Evolutionary conservation across 2,797 vertebrate species (phyloP).

Genomic region (Heterohyrax brucei): DNA sequence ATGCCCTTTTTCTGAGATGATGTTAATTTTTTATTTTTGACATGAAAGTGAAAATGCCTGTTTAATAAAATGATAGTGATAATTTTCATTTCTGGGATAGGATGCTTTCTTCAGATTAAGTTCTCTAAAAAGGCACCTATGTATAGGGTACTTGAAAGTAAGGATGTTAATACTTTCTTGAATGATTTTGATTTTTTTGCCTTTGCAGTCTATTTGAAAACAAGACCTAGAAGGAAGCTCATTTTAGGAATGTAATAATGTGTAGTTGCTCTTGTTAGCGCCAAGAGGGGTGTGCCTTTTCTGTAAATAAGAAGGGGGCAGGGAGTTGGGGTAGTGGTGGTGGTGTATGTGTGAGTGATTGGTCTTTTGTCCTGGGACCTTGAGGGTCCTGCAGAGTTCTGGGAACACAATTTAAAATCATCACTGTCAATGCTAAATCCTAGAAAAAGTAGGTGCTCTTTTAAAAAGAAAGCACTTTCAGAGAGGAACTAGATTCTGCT

Average conservation of each 20-base stretch:
- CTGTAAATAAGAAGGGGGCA: not conserved
- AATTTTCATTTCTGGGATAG: not conserved
- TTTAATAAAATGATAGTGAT: slow-evolving; percentile 18
- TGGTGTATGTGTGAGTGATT: not conserved
- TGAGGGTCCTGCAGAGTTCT: not conserved
- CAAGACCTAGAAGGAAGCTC: not conserved
- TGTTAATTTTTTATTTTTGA: slow-evolving; percentile 12
- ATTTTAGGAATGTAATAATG: not conserved
- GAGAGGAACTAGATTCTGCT: slow-evolving; percentile 13
- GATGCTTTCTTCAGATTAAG: not conserved
- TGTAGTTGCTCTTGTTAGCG: not conserved
- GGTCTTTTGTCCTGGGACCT: not conserved
- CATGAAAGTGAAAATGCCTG: not conserved
- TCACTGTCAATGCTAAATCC: not conserved
- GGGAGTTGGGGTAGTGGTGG: too few relatives aligned
- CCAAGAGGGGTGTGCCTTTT: not conserved
- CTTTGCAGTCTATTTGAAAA: slow-evolving; percentile 35
- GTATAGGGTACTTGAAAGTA: not conserved
- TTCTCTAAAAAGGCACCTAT: not conserved
- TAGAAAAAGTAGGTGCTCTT: not conserved
- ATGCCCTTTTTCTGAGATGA: slow-evolving; percentile 16
- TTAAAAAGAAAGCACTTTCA: slow-evolving; percentile 22
- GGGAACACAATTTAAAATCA: not conserved
- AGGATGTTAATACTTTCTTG: not conserved
- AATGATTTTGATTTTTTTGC: not conserved